phyloP scores from a whole-genome alignment of 2,888 invertebrate species.

The Galerucella nymphaeae region DNA sequence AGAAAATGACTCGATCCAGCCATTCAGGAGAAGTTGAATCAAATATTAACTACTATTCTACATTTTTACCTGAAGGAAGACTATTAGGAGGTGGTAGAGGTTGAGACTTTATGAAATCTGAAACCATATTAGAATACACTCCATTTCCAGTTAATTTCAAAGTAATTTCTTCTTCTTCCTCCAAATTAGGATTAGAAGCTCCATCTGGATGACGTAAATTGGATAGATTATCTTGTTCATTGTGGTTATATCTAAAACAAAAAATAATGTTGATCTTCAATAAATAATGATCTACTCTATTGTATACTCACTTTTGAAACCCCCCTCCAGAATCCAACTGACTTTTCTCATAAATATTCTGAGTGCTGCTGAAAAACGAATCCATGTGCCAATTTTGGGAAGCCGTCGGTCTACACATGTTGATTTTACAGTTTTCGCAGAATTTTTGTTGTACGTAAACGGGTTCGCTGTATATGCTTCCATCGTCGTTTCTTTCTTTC shows the following conservation, averaged over 20 bases:
- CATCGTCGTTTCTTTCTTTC: conserved; percentile 69
- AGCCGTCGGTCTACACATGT: conserved; percentile 76
- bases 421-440: conserved; percentile 80
- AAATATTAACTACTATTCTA: neutral
- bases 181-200: conserved; percentile 91
- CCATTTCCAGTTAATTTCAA: conserved; percentile 73
- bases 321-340: conserved; percentile 61
- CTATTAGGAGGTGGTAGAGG: conserved; percentile 68
- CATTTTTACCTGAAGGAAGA: conserved; percentile 65
- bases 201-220: conserved; percentile 90
- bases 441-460: conserved; percentile 81
- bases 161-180: conserved; percentile 75
- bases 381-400: conserved; percentile 74
- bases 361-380: conserved; percentile 68
- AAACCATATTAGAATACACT: conserved; percentile 65
- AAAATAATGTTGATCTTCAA: neutral
- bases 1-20: no score
- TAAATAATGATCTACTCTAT: no score
- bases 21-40: no score
- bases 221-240: conserved; percentile 69
- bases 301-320: conserved; percentile 69
- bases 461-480: conserved; percentile 89
- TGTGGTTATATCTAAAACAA: conserved; percentile 66
- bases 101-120: conserved; percentile 53
- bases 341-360: conserved; percentile 63